Conservation (phyloP, 2,888 invertebrate species). For the Seladonia tumulorum region DNA sequence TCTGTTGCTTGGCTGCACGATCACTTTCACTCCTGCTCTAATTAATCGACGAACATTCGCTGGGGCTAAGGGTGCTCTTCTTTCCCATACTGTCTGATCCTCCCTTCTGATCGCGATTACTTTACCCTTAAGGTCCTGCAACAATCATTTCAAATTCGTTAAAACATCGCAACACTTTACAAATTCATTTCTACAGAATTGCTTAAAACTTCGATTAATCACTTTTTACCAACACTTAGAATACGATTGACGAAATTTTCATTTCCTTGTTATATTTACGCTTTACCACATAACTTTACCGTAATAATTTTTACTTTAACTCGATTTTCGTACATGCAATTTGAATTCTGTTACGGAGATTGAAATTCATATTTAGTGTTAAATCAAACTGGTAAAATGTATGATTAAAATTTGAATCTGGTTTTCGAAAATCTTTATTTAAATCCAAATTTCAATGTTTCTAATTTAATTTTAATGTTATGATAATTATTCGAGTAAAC, state of each 20-base stretch:
- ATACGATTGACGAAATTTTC: not conserved
- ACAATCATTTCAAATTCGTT: slow-evolving; percentile 12
- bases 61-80: slow-evolving; percentile 97
- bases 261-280: not conserved
- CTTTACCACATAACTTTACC: not conserved
- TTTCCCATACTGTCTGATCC: slow-evolving; percentile 98
- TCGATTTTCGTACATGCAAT: not conserved
- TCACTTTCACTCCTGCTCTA: slow-evolving; percentile 95
- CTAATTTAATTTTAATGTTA: not conserved
- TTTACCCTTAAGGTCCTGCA: slow-evolving; percentile 86
- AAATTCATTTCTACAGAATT: not conserved
- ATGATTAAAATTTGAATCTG: not conserved
- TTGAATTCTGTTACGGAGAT: not conserved
- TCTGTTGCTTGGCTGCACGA: slow-evolving; percentile 99
- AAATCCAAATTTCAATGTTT: not conserved
- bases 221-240: not conserved
- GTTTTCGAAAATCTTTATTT: not conserved
- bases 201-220: not conserved
- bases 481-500: not conserved
- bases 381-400: not conserved
- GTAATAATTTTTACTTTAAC: not conserved
- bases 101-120: slow-evolving; percentile 95
- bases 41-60: slow-evolving; percentile 95
- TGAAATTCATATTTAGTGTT: not conserved
- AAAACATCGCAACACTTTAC: not conserved